Conservation (phyloP, 64 coral and sea anemone genomes). For the Anthopleura sola region DNA sequence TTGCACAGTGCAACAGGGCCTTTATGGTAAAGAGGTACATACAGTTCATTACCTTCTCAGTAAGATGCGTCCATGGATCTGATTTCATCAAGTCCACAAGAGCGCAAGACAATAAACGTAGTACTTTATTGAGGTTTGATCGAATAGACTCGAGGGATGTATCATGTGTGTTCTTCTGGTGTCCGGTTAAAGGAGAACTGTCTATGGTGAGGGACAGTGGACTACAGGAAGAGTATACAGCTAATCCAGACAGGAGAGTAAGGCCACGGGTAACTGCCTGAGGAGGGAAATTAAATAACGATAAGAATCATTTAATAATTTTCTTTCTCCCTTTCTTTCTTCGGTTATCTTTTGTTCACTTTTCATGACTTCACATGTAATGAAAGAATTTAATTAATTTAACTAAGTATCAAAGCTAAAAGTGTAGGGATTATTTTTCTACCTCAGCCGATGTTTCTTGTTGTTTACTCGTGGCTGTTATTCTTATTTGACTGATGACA, state of each 20-base stretch:
- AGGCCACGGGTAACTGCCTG: constrained; percentile 3
- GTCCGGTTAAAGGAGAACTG: background rate
- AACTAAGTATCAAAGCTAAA: no score
- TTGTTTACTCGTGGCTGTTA: background rate
- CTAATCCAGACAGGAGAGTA: background rate
- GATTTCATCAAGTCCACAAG: background rate
- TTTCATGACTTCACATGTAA: no score
- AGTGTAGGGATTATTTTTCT: background rate
- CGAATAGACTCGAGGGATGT: background rate
- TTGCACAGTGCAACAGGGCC: no score
- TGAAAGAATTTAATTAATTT: no score
- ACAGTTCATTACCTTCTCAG: background rate
- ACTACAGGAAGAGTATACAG: background rate
- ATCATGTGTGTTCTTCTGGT: background rate
- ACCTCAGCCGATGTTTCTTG: background rate
- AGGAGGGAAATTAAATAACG: no score
- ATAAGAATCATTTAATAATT: no score
- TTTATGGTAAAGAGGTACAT: background rate
- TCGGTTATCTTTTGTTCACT: no score
- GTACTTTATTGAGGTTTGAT: background rate
- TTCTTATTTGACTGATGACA: constrained; percentile 8
- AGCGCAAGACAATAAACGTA: background rate
- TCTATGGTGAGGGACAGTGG: background rate
- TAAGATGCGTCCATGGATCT: background rate
- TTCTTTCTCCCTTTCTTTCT: no score